phyloP scores from a whole-genome alignment of 2,797 vertebrate species.

The Cheirogaleus major region DNA sequence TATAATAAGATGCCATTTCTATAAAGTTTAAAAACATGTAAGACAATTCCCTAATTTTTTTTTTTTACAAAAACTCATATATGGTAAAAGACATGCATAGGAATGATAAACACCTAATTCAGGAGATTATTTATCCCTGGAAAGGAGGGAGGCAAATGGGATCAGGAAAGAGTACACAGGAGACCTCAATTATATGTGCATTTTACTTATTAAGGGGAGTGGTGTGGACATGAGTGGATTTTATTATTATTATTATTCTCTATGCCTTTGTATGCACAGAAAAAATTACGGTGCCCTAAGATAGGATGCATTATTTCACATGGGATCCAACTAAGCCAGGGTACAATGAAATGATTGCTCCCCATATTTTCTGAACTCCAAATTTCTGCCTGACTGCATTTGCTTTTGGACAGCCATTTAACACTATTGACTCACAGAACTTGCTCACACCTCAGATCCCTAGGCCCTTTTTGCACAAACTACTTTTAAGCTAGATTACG shows the following conservation, averaged over 20 bases:
- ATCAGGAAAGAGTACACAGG: not conserved
- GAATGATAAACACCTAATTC: not conserved
- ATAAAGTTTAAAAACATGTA: not conserved
- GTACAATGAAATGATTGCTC: not conserved
- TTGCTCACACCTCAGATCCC: not conserved
- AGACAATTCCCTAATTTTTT: not conserved
- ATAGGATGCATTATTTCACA: not conserved
- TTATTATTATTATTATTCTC: not conserved
- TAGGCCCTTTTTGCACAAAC: not conserved
- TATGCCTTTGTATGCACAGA: not conserved
- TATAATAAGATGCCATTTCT: not conserved
- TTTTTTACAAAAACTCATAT: not conserved
- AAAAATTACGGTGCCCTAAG: not conserved
- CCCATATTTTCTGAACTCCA: not conserved
- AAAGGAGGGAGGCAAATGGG: not conserved
- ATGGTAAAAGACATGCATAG: not conserved
- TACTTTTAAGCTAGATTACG: constrained; percentile 21
- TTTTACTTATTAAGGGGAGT: not conserved
- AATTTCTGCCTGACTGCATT: constrained; percentile 5
- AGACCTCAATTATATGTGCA: not conserved
- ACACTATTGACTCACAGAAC: not conserved
- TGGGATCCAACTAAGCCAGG: not conserved
- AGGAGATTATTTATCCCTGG: not conserved
- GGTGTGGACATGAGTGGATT: not conserved
- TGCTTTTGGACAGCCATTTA: constrained; percentile 9